phyloP scores from a whole-genome alignment of 2,888 invertebrate genomes.

The Biston stratarius region DNA sequence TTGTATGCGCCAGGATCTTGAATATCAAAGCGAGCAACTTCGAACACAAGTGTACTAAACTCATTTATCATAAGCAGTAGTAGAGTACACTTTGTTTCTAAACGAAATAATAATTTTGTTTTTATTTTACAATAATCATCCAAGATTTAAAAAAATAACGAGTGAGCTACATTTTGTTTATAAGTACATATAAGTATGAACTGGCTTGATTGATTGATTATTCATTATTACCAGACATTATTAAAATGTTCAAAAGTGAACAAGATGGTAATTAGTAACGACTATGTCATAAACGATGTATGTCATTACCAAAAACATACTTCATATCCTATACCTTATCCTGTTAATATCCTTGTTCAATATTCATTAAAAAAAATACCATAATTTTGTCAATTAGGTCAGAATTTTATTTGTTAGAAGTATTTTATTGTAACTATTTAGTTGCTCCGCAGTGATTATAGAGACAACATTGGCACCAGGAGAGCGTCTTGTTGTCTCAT shows the following conservation, averaged over 20 bases:
- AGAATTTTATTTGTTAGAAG: constrained; percentile 13
- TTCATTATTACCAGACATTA: constrained; percentile 16
- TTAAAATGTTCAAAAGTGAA: constrained; percentile 17
- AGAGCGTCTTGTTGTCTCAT: no score
- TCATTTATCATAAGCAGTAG: no score
- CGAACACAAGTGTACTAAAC: no score
- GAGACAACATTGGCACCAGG: no score
- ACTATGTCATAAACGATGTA: constrained; percentile 21
- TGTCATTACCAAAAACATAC: constrained; percentile 23
- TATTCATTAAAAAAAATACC: constrained; percentile 21
- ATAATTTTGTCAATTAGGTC: constrained; percentile 23
- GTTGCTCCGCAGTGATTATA: no score
- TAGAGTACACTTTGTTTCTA: no score
- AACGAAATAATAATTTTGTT: no score
- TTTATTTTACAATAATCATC: no score
- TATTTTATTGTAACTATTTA: neutral
- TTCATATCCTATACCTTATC: constrained; percentile 36
- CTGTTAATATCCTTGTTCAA: constrained; percentile 25
- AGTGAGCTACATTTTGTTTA: neutral
- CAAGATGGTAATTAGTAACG: constrained; percentile 7
- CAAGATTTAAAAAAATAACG: neutral
- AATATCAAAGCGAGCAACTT: no score
- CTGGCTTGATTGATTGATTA: constrained; percentile 6
- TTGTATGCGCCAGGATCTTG: no score
- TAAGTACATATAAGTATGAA: neutral